Conservation (phyloP, 2,113 vertebrate species). For the Dendropsophus ebraccatus region DNA sequence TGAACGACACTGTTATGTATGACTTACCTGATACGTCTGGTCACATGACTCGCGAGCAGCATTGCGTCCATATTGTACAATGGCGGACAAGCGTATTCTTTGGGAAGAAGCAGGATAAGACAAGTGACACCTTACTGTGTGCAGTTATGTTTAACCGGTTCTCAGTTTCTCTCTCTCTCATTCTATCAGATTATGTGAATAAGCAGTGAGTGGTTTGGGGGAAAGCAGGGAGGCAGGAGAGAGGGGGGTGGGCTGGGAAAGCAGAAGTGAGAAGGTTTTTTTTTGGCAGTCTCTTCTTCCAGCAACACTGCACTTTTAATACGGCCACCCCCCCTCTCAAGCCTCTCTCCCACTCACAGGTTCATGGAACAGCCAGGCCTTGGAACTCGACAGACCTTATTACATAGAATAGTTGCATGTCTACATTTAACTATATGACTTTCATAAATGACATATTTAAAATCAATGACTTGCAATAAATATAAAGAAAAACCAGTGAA, state of each 20-base stretch:
- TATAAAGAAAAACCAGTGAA: not conserved
- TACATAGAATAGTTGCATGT: not conserved
- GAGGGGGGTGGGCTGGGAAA: slow-evolving; percentile 21
- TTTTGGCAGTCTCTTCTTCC: slow-evolving; percentile 33
- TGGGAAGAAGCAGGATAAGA: not conserved
- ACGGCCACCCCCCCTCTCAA: slow-evolving; percentile 22
- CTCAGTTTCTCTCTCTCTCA: slow-evolving; percentile 15
- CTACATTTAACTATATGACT: not conserved
- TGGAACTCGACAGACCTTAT: slow-evolving; percentile 7
- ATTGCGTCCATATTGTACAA: slow-evolving; percentile 6
- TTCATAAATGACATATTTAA: not conserved
- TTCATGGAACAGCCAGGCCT: slow-evolving; percentile 25
- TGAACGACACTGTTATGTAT: not conserved
- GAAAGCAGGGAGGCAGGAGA: slow-evolving; percentile 19
- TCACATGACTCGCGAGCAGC: slow-evolving; percentile 10
- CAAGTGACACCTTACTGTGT: not conserved
- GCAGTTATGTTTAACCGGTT: not conserved
- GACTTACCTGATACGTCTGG: slow-evolving; percentile 1
- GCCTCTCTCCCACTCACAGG: slow-evolving; percentile 40
- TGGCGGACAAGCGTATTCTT: not conserved
- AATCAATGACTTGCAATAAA: not conserved
- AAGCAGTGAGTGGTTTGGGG: slow-evolving; percentile 32
- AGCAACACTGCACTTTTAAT: slow-evolving; percentile 46
- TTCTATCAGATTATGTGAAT: slow-evolving; percentile 42
- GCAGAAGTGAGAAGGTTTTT: slow-evolving; percentile 6